These are phyloP conservation scores for Amphiprion clarkii DNA, from an alignment of 2,797 vertebrate species.

Conservation along the genomic window DNA sequence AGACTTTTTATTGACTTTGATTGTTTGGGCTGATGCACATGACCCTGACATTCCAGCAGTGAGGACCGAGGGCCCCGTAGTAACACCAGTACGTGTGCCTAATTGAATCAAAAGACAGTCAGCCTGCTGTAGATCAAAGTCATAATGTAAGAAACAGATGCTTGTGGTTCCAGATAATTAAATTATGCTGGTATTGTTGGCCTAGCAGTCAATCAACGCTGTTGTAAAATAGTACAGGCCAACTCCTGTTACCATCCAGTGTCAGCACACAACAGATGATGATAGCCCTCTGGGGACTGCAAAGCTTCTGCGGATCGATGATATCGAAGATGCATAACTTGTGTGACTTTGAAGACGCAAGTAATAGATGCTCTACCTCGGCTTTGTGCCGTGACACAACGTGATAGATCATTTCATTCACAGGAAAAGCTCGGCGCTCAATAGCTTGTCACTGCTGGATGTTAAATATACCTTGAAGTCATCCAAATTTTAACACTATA, in stretches of 20 bases:
- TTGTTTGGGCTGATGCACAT: conserved; percentile 70
- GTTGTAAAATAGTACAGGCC: conserved; percentile 48
- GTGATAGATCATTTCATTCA: conserved; percentile 9
- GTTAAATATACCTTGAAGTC: conserved; percentile 50
- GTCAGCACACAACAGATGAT: conserved; percentile 40
- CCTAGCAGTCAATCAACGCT: conserved; percentile 54
- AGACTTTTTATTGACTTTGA: conserved; percentile 72
- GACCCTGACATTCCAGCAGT: conserved; percentile 71
- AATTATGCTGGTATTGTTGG: conserved; percentile 77
- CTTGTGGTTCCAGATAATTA: conserved; percentile 75
- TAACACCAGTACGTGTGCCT: conserved; percentile 57
- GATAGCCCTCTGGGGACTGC: conserved; percentile 17
- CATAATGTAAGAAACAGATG: conserved; percentile 81
- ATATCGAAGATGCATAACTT: conserved; percentile 3
- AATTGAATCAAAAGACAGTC: conserved; percentile 75
- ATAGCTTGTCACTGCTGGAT: conserved; percentile 14
- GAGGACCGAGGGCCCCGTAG: conserved; percentile 40
- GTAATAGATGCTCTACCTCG: neutral
- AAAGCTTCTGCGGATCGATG: conserved; percentile 26
- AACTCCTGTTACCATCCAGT: conserved; percentile 55
- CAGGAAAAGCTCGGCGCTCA: conserved; percentile 5
- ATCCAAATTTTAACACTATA: conserved; percentile 29
- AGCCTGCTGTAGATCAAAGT: conserved; percentile 61
- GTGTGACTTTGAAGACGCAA: conserved; percentile 1
- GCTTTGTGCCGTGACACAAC: neutral